A percentile compares a stretch with the other conserved stretches of the same genome.
Conservation (phyloP, 1,140 invertebrate genomes). For the Lucilia cuprina region DNA sequence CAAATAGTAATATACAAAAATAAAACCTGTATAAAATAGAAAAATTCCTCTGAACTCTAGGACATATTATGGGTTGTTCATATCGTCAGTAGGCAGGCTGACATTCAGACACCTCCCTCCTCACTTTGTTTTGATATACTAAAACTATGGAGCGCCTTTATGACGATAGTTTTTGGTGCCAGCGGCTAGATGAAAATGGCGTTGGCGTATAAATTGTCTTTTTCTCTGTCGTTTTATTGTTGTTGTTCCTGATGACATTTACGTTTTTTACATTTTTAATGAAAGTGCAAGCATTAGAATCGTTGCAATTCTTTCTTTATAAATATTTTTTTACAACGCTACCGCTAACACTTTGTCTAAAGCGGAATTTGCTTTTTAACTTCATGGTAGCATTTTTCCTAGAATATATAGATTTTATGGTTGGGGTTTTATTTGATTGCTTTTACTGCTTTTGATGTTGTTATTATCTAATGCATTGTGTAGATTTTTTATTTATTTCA, state of each 20-base stretch:
- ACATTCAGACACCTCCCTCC: no score
- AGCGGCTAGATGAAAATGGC: not conserved
- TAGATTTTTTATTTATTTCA: not conserved
- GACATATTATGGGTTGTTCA: no score
- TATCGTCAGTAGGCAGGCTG: no score
- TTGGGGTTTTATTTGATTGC: not conserved
- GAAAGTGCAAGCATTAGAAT: constrained; percentile 39
- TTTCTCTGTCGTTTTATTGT: not conserved
- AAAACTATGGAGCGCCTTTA: no score
- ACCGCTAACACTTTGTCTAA: not conserved
- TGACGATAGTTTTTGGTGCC: not conserved
- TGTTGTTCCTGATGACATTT: constrained; percentile 21
- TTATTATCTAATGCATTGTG: not conserved
- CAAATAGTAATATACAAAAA: no score
- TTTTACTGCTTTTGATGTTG: no score
- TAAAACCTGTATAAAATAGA: no score
- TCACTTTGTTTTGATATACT: no score
- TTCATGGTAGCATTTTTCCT: not conserved
- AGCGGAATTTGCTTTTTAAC: not conserved
- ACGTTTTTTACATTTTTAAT: constrained; percentile 46
- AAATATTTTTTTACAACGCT: not conserved
- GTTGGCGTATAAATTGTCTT: not conserved
- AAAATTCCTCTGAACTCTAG: no score
- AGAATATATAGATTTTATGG: not conserved
- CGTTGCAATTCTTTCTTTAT: not conserved